These are phyloP conservation scores for Odontomyia ornata DNA, from an alignment of 2,888 invertebrate species.

Conservation along the genomic window DNA sequence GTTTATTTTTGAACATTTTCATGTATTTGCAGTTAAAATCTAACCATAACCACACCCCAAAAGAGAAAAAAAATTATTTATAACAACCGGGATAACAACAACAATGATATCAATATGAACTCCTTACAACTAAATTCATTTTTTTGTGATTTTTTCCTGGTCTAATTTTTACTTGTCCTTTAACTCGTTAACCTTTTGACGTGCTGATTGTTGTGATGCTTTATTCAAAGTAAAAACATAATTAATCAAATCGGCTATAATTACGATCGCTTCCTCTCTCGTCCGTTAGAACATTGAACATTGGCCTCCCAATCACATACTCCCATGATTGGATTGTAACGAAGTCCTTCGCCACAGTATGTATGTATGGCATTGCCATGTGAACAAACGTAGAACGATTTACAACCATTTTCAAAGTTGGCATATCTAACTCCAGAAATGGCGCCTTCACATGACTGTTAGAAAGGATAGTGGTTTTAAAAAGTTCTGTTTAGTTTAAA, in stretches of 20 bases:
- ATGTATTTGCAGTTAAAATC: slow-evolving; percentile 3
- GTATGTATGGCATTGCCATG: slow-evolving; percentile 36
- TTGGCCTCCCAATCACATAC: slow-evolving; percentile 45
- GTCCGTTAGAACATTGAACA: slow-evolving; percentile 23
- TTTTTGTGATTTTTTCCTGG: too few relatives aligned
- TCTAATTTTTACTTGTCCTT: neutral
- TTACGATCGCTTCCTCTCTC: neutral
- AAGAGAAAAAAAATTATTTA: neutral
- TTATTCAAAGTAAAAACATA: neutral
- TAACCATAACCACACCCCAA: slow-evolving; percentile 11
- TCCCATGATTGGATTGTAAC: slow-evolving; percentile 40
- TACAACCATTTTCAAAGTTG: slow-evolving; percentile 27
- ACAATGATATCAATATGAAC: slow-evolving; percentile 3
- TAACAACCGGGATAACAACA: slow-evolving; percentile 30
- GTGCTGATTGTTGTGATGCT: neutral
- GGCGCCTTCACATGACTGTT: slow-evolving; percentile 27
- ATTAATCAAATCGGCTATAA: neutral
- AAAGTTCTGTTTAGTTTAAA: neutral
- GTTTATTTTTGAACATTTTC: neutral
- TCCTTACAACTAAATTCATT: neutral
- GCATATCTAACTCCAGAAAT: slow-evolving; percentile 32
- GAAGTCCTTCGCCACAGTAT: slow-evolving; percentile 18
- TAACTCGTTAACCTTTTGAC: neutral
- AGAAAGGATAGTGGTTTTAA: neutral
- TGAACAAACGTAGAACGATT: slow-evolving; percentile 38